Percentiles rank a stretch among this genome's conserved stretches.
Conservation (phyloP, 2,113 vertebrate genomes). For the Prolemur simus region DNA sequence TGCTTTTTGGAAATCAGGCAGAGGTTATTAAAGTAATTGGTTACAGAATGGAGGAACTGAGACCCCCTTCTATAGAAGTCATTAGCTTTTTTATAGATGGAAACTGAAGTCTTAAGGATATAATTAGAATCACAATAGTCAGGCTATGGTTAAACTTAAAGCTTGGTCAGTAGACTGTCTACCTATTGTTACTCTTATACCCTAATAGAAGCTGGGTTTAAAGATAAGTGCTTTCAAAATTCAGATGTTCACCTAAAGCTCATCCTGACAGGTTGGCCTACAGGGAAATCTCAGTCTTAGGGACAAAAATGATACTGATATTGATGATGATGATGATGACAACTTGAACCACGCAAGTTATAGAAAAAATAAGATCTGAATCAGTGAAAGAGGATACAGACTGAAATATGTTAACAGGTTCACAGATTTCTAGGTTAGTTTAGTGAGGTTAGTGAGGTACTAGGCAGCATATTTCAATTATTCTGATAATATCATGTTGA, state of each 20-base stretch:
- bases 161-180: not conserved
- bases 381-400: constrained; percentile 62
- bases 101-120: not conserved
- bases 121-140: not conserved
- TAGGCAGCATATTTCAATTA: constrained; percentile 67
- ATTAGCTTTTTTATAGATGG: not conserved
- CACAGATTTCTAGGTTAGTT: constrained; percentile 69
- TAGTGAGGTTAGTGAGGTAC: constrained; percentile 63
- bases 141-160: not conserved
- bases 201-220: not conserved
- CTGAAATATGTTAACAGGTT: constrained; percentile 67
- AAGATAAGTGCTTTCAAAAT: not conserved
- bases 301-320: not conserved
- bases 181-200: not conserved
- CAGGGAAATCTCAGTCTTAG: constrained; percentile 52
- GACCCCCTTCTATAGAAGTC: not conserved
- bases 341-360: constrained; percentile 30
- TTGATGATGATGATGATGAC: not conserved
- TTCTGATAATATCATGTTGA: constrained; percentile 64
- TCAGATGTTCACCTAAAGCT: not conserved
- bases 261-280: not conserved
- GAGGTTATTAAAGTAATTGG: not conserved
- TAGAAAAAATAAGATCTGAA: constrained; percentile 62
- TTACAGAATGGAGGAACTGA: not conserved
- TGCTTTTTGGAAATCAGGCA: not conserved